Evolutionary conservation across 2,113 vertebrate species (phyloP).

Genomic region (Mionectes macconnelli): DNA sequence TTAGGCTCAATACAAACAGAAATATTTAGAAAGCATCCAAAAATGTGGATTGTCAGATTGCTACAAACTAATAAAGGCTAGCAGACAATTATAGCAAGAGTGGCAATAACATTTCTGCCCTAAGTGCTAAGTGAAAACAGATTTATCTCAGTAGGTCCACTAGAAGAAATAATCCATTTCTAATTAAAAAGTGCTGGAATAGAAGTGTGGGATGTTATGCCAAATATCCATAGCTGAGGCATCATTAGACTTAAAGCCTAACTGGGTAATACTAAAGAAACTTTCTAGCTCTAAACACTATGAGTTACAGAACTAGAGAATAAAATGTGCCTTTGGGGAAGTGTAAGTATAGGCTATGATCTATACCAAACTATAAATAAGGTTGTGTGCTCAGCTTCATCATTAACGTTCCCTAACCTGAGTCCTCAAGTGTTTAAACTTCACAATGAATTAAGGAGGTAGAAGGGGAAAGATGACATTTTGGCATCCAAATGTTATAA

Average conservation of each 20-base stretch:
- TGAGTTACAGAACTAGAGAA: not conserved
- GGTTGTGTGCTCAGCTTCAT: not conserved
- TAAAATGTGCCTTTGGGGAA: not conserved
- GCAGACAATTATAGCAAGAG: not conserved
- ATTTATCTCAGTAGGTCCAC: not conserved
- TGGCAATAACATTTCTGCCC: not conserved
- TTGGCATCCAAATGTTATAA: not conserved
- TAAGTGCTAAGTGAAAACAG: not conserved
- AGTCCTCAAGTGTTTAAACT: not conserved
- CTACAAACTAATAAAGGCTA: not conserved
- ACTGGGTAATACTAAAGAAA: not conserved
- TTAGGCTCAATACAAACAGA: not conserved
- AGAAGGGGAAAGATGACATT: not conserved
- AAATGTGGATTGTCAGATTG: not conserved
- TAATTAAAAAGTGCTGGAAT: conserved; percentile 10
- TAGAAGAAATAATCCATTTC: not conserved
- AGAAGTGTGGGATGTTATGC: not conserved
- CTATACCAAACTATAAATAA: not conserved
- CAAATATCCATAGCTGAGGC: not conserved
- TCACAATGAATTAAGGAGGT: not conserved
- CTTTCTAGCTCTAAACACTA: not conserved
- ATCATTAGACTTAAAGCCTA: not conserved
- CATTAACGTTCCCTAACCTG: not conserved
- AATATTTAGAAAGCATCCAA: not conserved
- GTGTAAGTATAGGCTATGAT: not conserved